A percentile compares a stretch with the other conserved stretches of the same genome.
These are phyloP conservation scores for Polypterus senegalus DNA, from an alignment of 2,113 vertebrate species.

Conservation along the genomic window DNA sequence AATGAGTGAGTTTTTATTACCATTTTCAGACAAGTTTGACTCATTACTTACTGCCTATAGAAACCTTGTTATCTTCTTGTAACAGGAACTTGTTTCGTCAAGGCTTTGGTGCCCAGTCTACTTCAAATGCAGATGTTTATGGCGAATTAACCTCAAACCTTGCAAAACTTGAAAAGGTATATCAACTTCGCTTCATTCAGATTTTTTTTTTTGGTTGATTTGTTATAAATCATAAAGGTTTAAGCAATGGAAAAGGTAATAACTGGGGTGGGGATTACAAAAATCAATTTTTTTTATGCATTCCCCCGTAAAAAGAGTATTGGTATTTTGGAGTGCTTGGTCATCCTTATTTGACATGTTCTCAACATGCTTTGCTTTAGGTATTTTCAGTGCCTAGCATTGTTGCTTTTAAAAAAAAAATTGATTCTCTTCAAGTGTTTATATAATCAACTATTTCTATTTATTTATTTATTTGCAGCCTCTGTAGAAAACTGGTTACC, in stretches of 20 bases:
- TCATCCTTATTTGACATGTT: too few relatives aligned
- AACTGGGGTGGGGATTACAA: neutral
- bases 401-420: too few relatives aligned
- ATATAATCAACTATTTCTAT: too few relatives aligned
- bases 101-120: slow-evolving; percentile 35
- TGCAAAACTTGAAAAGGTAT: slow-evolving; percentile 81
- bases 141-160: slow-evolving; percentile 73
- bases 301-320: too few relatives aligned
- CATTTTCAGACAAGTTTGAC: neutral
- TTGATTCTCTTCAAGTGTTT: too few relatives aligned
- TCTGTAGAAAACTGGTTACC: too few relatives aligned
- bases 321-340: too few relatives aligned
- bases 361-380: too few relatives aligned
- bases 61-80: slow-evolving; percentile 24
- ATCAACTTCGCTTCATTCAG: slow-evolving; percentile 7
- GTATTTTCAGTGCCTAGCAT: too few relatives aligned
- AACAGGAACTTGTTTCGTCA: slow-evolving; percentile 34
- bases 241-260: neutral
- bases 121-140: slow-evolving; percentile 58
- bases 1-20: slow-evolving; percentile 51
- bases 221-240: neutral
- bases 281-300: neutral
- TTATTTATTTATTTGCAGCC: too few relatives aligned
- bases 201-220: neutral
- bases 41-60: too few relatives aligned